Conservation (phyloP, 2,797 vertebrate genomes). For the Anguilla megastoma region DNA sequence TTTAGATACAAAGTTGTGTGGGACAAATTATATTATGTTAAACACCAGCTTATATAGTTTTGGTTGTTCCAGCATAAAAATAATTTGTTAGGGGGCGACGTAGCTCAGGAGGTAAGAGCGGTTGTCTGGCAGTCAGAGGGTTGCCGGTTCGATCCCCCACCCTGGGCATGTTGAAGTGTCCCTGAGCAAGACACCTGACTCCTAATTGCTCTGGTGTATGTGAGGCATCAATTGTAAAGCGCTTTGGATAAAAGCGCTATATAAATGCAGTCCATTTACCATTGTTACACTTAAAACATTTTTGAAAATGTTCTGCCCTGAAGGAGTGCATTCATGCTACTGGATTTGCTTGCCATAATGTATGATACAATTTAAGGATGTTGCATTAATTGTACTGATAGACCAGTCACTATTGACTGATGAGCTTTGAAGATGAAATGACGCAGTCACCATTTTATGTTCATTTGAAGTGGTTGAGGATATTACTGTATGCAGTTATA, state of each 20-base stretch:
- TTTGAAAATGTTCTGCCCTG: not conserved
- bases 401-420: not conserved
- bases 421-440: not conserved
- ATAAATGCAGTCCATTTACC: no score
- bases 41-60: not conserved
- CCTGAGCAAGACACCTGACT: no score
- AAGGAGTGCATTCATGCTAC: not conserved
- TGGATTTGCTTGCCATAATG: not conserved
- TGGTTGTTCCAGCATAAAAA: not conserved
- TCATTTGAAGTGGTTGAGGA: slow-evolving; percentile 10
- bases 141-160: no score
- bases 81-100: not conserved
- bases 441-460: not conserved
- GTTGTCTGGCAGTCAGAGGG: no score
- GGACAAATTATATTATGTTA: not conserved
- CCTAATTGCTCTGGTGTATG: no score
- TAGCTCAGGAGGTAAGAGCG: no score
- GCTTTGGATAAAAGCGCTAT: no score
- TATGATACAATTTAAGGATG: not conserved
- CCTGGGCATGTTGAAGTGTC: no score
- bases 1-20: not conserved
- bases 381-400: slow-evolving; percentile 9
- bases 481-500: not conserved
- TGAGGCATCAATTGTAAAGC: no score
- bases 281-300: not conserved